Base-by-base conservation (phyloP, 2,113 vertebrate species). In the Macrotus californicus region DNA sequence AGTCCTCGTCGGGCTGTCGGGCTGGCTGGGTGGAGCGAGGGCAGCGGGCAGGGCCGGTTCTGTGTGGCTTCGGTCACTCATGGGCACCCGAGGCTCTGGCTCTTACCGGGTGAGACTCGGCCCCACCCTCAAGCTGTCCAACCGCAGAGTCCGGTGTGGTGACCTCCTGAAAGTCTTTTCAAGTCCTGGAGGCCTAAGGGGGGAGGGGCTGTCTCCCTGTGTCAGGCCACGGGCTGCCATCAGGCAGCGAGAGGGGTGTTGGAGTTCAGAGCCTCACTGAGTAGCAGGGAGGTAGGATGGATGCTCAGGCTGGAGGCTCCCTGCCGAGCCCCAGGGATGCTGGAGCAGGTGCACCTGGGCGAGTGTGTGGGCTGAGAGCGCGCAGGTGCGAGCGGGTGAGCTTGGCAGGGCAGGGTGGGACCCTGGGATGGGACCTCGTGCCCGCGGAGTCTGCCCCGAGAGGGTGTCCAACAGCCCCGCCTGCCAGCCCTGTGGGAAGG, bases 1-100 rank as follows among this genome's bases (percentile, higher is more conserved):
- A 99, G 99, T 99, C 84, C 81, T 21, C 3, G 0, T 3, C 36
- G 0, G n/a, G 22, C 3, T 7, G 2, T 16, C 12, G 0, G 70
- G 72, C 24, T 4, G 24, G 70, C 14, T 12, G 5, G 73, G 6
- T 0, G 22, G 41, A 2, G 7, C 3, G 70, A 4, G 14, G 54
- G 39, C 39, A 34, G 34, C 54, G 7, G 54, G 46, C 2, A 24
- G 67, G 76, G 43, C 22, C 22, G 5, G 8, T 29, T 19, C 34
- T 26, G 29, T 2, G 12, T 29, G 59, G 59, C 61, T 14, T 31
- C 14, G 29, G 61, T 4, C 12, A 0, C 26, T 29, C 61, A 29
- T 4, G 10, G 36, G 9, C 1, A 31, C 3, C 19, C 2, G 2
- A 8, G 34, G 80, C 67, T 29, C 48, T 46, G 5, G 72, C 19